Evolutionary conservation across 2,888 invertebrate species (phyloP).

Genomic region (Helleia helle): DNA sequence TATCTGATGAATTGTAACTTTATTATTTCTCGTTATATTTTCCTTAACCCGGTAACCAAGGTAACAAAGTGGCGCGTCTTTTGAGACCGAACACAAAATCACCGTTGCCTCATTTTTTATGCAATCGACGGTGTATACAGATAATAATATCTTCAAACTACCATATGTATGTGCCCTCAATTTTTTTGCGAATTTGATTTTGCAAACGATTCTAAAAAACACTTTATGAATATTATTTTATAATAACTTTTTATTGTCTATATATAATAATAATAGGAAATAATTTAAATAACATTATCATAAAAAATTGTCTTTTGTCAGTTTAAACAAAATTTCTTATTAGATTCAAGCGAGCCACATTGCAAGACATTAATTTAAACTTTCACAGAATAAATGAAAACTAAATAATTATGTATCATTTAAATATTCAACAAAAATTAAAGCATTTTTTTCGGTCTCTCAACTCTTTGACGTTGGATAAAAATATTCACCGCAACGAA

Average conservation of each 20-base stretch:
- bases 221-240: not conserved
- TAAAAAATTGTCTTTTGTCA: not conserved
- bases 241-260: not conserved
- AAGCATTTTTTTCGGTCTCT: no score
- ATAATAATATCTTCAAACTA: not conserved
- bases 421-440: no score
- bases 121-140: constrained; percentile 7
- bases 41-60: constrained; percentile 49
- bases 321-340: not conserved
- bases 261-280: not conserved
- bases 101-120: constrained; percentile 50
- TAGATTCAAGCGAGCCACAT: no score
- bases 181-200: no score
- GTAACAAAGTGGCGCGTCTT: constrained; percentile 19
- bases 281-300: not conserved
- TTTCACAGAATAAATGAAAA: no score
- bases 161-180: not conserved
- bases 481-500: no score
- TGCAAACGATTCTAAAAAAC: not conserved
- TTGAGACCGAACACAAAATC: constrained; percentile 21
- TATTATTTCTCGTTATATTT: constrained; percentile 29
- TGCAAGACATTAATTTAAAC: no score
- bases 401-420: no score
- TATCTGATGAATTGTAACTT: constrained; percentile 22
- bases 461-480: no score